phyloP scores from a whole-genome alignment of 2,113 vertebrate genomes.

The Cavia porcellus region DNA sequence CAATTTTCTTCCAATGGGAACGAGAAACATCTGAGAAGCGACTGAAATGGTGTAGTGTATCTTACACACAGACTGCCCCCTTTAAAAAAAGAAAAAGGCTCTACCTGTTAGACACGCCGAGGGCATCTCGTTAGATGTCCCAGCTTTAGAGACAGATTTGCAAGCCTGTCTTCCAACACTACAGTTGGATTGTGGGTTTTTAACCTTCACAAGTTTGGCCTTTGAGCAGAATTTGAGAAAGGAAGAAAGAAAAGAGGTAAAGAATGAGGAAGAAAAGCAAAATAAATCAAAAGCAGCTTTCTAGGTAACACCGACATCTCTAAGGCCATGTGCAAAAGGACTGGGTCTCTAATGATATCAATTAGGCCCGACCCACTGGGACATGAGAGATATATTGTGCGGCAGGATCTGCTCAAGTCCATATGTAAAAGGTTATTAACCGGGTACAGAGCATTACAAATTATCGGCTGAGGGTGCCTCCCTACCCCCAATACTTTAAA shows the following conservation, averaged over 20 bases:
- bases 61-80: constrained; percentile 62
- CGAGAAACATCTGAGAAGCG: constrained; percentile 73
- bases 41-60: constrained; percentile 71
- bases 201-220: constrained; percentile 83
- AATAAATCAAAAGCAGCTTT: constrained; percentile 92
- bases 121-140: constrained; percentile 83
- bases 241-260: constrained; percentile 79
- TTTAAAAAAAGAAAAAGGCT: constrained; percentile 53
- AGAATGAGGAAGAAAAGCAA: constrained; percentile 89
- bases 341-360: constrained; percentile 91
- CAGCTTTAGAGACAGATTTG: constrained; percentile 84
- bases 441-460: constrained; percentile 85
- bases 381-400: constrained; percentile 90
- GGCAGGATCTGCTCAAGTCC: constrained; percentile 89
- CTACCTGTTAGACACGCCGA: constrained; percentile 73
- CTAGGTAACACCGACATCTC: constrained; percentile 88
- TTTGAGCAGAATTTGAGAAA: constrained; percentile 86
- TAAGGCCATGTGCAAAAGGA: constrained; percentile 89
- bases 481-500: constrained; percentile 72
- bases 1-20: constrained; percentile 62
- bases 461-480: constrained; percentile 76
- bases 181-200: constrained; percentile 76
- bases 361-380: constrained; percentile 90
- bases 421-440: constrained; percentile 93
- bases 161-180: constrained; percentile 77